These are phyloP conservation scores for Mormyrus hasselquistii DNA, from an alignment of 2,797 vertebrate genomes.

Conservation along the genomic window DNA sequence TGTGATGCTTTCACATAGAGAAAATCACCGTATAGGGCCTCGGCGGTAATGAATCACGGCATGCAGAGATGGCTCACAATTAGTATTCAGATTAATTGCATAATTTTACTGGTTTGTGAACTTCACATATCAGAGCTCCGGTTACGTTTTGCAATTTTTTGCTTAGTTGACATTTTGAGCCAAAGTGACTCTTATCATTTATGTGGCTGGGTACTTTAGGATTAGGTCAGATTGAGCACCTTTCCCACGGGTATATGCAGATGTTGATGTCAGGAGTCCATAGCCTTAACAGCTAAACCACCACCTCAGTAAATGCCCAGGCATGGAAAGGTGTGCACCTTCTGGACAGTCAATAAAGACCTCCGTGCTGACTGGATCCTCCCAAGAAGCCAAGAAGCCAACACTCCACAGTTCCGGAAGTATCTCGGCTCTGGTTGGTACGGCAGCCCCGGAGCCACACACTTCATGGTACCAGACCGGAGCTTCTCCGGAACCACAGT, in stretches of 20 bases:
- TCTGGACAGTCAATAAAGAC: neutral
- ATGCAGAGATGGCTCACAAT: neutral
- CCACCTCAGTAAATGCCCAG: neutral
- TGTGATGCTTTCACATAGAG: neutral
- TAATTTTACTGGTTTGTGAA: neutral
- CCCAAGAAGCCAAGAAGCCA: no score
- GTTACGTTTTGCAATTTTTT: neutral
- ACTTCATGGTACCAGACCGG: neutral
- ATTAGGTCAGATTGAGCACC: neutral
- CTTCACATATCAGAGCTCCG: neutral
- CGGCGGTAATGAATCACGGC: neutral
- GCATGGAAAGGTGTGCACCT: neutral
- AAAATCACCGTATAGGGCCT: neutral
- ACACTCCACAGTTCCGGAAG: neutral
- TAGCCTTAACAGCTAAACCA: neutral
- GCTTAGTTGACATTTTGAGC: neutral
- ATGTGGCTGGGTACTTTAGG: neutral
- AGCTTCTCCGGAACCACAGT: neutral
- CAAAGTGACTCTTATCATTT: neutral
- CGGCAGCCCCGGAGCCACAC: neutral
- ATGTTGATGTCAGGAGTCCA: neutral
- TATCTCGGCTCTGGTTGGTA: neutral
- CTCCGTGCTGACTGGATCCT: neutral
- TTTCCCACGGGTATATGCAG: neutral
- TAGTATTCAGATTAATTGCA: neutral